phyloP scores from a whole-genome alignment of 2,888 invertebrate species.

The Saturnia pavonia region DNA sequence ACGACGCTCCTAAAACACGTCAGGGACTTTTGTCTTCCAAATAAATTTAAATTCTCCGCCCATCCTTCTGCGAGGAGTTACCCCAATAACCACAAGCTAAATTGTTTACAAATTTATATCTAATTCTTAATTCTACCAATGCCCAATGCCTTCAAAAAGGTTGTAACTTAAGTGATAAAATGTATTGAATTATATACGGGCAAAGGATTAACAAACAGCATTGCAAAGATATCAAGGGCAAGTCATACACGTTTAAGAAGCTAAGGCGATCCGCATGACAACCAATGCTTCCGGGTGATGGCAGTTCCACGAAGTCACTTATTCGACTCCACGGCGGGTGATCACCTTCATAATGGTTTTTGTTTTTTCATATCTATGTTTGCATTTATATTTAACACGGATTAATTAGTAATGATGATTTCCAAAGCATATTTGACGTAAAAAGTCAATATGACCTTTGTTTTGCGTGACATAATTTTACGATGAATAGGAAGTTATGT shows the following conservation, averaged over 20 bases:
- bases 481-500: conserved; percentile 7
- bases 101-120: too few relatives aligned
- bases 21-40: too few relatives aligned
- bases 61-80: too few relatives aligned
- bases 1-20: too few relatives aligned
- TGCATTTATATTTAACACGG: conserved; percentile 31
- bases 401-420: conserved; percentile 33
- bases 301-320: background rate
- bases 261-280: background rate
- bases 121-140: too few relatives aligned
- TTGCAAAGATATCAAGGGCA: conserved; percentile 2
- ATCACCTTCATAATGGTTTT: background rate
- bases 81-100: too few relatives aligned
- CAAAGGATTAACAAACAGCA: background rate
- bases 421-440: conserved; percentile 26
- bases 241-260: background rate
- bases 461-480: conserved; percentile 19
- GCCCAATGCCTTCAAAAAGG: too few relatives aligned
- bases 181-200: background rate
- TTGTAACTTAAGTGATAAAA: background rate
- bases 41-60: too few relatives aligned
- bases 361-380: conserved; percentile 23
- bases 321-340: background rate
- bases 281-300: background rate
- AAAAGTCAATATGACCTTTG: conserved; percentile 25